phyloP scores from a whole-genome alignment of 2,797 vertebrate species.

The Ctenochaetus hawaiiensis region DNA sequence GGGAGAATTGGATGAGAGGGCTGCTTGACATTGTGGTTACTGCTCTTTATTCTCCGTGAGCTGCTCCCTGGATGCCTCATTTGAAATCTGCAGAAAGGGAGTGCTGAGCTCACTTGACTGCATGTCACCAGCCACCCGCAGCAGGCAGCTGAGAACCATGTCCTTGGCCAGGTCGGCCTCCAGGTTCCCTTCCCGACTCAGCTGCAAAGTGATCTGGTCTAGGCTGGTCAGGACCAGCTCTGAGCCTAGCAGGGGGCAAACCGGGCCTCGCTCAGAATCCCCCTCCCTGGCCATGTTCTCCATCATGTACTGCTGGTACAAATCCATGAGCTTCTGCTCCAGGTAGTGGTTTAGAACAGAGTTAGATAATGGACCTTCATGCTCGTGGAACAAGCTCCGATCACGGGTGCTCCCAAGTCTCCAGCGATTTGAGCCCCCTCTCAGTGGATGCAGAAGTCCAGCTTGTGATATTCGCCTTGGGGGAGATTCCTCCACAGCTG shows the following conservation, averaged over 20 bases:
- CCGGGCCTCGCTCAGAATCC: constrained; percentile 62
- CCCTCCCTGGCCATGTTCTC: constrained; percentile 86
- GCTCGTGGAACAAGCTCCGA: constrained; percentile 88
- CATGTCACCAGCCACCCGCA: constrained; percentile 90
- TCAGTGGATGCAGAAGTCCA: constrained; percentile 59
- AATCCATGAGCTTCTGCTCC: constrained; percentile 93
- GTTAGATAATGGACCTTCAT: constrained; percentile 92
- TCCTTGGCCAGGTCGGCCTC: constrained; percentile 93
- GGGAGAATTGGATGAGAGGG: constrained; percentile 3
- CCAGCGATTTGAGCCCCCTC: constrained; percentile 88
- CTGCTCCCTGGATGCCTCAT: constrained; percentile 72
- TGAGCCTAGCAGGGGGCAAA: constrained; percentile 90
- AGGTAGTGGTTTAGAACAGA: constrained; percentile 93
- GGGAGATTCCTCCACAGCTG: constrained; percentile 85
- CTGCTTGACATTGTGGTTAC: constrained; percentile 32
- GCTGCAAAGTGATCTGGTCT: constrained; percentile 93
- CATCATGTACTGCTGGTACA: constrained; percentile 95
- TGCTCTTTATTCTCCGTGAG: constrained; percentile 35
- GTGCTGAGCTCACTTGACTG: constrained; percentile 95
- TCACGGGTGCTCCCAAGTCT: constrained; percentile 86
- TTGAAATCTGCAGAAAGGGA: constrained; percentile 94
- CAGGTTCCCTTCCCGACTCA: constrained; percentile 93
- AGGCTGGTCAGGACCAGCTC: constrained; percentile 93
- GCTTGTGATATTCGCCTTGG: constrained; percentile 67
- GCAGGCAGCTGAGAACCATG: constrained; percentile 92